Conservation (phyloP, 1,140 invertebrate species). For the Rhynchophorus ferrugineus region DNA sequence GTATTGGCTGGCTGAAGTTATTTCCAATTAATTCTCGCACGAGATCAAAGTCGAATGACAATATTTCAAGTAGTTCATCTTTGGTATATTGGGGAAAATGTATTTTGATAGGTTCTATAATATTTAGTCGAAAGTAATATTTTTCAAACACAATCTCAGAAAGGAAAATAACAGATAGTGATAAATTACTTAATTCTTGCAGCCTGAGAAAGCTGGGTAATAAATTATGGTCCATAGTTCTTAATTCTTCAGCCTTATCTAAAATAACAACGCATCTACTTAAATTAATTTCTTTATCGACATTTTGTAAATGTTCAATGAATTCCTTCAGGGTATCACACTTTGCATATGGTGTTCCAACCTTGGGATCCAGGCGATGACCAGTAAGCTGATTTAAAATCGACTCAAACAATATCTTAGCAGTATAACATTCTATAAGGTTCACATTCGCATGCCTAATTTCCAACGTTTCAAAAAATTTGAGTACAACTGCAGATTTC, state of each 20-base stretch:
- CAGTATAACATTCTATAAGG: conserved; percentile 72
- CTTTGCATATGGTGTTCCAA: conserved; percentile 40
- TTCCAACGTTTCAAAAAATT: conserved; percentile 49
- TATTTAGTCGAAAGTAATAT: conserved; percentile 60
- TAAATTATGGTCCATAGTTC: conserved; percentile 64
- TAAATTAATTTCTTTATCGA: conserved; percentile 36
- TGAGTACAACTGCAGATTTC: conserved; percentile 61
- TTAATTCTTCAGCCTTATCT: conserved; percentile 70
- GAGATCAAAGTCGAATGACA: conserved; percentile 46
- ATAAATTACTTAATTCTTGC: conserved; percentile 61
- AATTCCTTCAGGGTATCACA: conserved; percentile 74
- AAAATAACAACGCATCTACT: conserved; percentile 57
- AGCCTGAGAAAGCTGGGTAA: conserved; percentile 62
- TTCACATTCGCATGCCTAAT: conserved; percentile 64
- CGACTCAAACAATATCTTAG: conserved; percentile 68
- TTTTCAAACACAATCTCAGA: conserved; percentile 75
- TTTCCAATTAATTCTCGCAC: conserved; percentile 21
- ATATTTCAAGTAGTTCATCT: conserved; percentile 67
- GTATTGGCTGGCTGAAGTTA: conserved; percentile 39
- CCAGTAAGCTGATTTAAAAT: conserved; percentile 55
- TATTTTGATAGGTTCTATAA: conserved; percentile 64
- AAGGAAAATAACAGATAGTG: conserved; percentile 69
- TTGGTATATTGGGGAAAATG: conserved; percentile 76
- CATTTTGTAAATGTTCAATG: conserved; percentile 47
- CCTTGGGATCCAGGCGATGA: conserved; percentile 36